A percentile compares a stretch with the other conserved stretches of the same genome.
These are phyloP conservation scores for Podarcis siculus DNA, from an alignment of 2,797 vertebrate species.

Conservation along the genomic window DNA sequence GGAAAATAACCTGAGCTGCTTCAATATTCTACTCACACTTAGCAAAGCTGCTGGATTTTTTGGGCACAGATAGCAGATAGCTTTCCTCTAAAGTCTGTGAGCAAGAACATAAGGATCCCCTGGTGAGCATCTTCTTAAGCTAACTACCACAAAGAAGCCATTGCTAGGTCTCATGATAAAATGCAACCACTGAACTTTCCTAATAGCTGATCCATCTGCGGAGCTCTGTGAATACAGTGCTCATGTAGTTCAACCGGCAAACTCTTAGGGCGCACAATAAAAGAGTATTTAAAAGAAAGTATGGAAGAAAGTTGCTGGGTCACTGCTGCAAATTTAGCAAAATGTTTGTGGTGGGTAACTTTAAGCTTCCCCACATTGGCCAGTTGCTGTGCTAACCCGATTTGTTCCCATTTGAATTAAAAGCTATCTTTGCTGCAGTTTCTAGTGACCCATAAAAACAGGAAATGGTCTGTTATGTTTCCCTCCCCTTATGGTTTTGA, in stretches of 20 bases:
- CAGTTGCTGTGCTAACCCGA: background rate
- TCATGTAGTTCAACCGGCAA: constrained; percentile 4
- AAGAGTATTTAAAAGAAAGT: background rate
- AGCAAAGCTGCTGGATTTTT: background rate
- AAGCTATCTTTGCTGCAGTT: background rate
- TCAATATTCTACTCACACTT: background rate
- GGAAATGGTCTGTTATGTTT: background rate
- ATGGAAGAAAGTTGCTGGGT: background rate
- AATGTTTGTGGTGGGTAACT: background rate
- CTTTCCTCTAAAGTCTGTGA: background rate
- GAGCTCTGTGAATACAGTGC: constrained; percentile 1
- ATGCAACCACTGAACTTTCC: constrained; percentile 22
- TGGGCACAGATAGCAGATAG: background rate
- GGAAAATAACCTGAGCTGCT: background rate
- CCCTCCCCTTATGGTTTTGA: no score
- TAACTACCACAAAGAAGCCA: constrained; percentile 6
- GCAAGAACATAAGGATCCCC: background rate
- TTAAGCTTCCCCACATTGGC: fast-evolving
- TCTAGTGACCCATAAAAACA: background rate
- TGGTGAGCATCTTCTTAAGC: constrained; percentile 3
- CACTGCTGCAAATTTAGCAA: background rate
- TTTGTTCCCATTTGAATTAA: background rate
- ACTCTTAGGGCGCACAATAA: background rate
- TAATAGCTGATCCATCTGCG: background rate
- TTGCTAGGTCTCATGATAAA: background rate